Evolutionary conservation across 23 tunicate species (phyloP), one percentile per base, ranked within the genome.

Genomic region (Corella eumyota): DNA sequence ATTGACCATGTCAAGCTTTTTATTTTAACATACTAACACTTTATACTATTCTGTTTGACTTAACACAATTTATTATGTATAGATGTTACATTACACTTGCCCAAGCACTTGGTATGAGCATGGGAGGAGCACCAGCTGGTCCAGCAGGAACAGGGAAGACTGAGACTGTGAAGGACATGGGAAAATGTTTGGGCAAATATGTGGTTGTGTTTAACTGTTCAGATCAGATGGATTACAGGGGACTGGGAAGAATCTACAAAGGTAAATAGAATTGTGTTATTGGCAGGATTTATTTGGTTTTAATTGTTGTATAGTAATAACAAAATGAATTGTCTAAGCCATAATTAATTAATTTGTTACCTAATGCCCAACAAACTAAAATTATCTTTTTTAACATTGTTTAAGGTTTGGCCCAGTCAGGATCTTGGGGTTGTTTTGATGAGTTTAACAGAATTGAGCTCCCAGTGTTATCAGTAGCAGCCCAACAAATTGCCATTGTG

Each of bases 141-240:
- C 99, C 99, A 0, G 99, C 99, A 33, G 99, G 99, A 30, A 93
- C 99, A 25, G 99, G 99, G 38, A 93, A 93, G 57, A 93, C 99
- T 22, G 99, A 93, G 45, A 93, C 99, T 0, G 85, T 95, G 21
- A 93, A 93, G 51, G 99, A 93, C 73, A 93, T 93, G 99, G 99
- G 99, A 34, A 84, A 84, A 73, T 93, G 99, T 40, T 75, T 93
- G 19, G 99, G 99, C 27, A 93, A 93, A 57, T 93, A 93, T 37
- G 99, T 93, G 30, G 99, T 93, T 25, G 99, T 93, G 30, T 93
- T 93, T 66, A 93, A 93, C 72, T 93, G 99, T 66, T 93, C 99
- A 5, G 99, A 93, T 84, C 99, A 93, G 80, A 93, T 93, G 99
- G 99, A 93, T 54, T 93, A 84, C 90, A 73, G 99, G 74, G 99